Base-by-base conservation (phyloP, 2,113 vertebrate species). In the Notothenia rossii region DNA sequence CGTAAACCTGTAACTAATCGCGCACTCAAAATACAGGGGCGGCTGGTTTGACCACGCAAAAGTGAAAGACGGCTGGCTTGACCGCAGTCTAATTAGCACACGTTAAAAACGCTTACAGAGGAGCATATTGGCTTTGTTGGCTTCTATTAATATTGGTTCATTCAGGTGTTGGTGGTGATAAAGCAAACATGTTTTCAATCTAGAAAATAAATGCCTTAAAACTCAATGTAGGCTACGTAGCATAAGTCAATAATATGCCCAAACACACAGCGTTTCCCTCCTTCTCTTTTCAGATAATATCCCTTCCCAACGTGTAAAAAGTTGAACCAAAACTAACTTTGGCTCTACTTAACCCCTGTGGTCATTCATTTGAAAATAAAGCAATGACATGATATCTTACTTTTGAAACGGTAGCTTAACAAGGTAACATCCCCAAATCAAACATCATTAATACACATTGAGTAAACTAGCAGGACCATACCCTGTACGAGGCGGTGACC, bases 41-140 rank as follows among this genome's bases (percentile, higher is more conserved):
- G n/a, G n/a, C n/a, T n/a, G n/a, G n/a, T n/a, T n/a, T n/a, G n/a
- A n/a, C n/a, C n/a, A n/a, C n/a, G n/a, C n/a, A n/a, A n/a, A n/a
- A n/a, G n/a, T n/a, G n/a, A n/a, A n/a, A n/a, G n/a, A n/a, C n/a
- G n/a, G n/a, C n/a, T n/a, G n/a, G n/a, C n/a, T n/a, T n/a, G n/a
- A n/a, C n/a, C n/a, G n/a, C n/a, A n/a, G n/a, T n/a, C 25, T 61
- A 72, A 86, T 86, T 69, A 70, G 64, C 40, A 66, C n/a, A 59
- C 0, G 0, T 13, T 40, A 43, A 43, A 72, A 60, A 80, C 0
- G 46, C 65, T 65, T 36, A 17, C 18, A 84, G 60, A 65, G 12
- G 10, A 45, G 10, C 15, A 62, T 18, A 63, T 29, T 29, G 29
- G 29, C 36, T 48, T 54, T 60, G 48, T 17, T 50, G 7, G 71